A percentile compares a stretch with the other conserved stretches of the same genome.
Evolutionary conservation across 2,113 vertebrate species (phyloP).

Genomic region (Sturnira hondurensis): DNA sequence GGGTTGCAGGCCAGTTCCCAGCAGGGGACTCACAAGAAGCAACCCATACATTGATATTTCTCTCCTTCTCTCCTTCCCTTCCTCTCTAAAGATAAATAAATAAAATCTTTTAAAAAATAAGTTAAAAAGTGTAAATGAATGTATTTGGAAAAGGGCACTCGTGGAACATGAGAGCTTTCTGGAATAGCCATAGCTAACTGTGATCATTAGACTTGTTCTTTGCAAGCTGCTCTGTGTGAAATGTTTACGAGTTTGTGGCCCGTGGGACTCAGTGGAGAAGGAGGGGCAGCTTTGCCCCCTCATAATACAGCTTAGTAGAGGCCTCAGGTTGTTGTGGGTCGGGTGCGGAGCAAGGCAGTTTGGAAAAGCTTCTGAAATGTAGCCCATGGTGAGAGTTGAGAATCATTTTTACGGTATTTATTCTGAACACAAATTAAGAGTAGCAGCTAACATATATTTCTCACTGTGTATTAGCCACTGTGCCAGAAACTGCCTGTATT

Average conservation of each 20-base stretch:
- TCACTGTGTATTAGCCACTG: neutral
- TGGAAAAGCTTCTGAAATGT: neutral
- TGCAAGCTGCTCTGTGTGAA: neutral
- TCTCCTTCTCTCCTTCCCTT: too few relatives aligned
- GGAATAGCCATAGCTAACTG: neutral
- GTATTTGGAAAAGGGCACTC: neutral
- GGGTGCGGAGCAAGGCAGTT: neutral
- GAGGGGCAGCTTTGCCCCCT: neutral
- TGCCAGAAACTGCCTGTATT: neutral
- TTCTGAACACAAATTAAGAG: slow-evolving; percentile 15
- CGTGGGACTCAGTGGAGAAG: neutral
- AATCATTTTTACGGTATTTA: neutral
- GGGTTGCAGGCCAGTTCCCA: too few relatives aligned
- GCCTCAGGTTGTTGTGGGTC: neutral
- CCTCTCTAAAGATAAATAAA: too few relatives aligned
- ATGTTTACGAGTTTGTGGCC: neutral
- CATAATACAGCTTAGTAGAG: neutral
- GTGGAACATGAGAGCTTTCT: neutral
- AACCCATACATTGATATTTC: too few relatives aligned
- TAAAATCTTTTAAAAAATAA: too few relatives aligned
- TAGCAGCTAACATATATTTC: neutral
- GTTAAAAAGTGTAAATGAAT: neutral
- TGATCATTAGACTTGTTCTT: neutral
- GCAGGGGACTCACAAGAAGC: too few relatives aligned
- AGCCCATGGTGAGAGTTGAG: neutral